Base-by-base conservation (phyloP, 2,797 vertebrate genomes). In the Gadopsis bispinosus region DNA sequence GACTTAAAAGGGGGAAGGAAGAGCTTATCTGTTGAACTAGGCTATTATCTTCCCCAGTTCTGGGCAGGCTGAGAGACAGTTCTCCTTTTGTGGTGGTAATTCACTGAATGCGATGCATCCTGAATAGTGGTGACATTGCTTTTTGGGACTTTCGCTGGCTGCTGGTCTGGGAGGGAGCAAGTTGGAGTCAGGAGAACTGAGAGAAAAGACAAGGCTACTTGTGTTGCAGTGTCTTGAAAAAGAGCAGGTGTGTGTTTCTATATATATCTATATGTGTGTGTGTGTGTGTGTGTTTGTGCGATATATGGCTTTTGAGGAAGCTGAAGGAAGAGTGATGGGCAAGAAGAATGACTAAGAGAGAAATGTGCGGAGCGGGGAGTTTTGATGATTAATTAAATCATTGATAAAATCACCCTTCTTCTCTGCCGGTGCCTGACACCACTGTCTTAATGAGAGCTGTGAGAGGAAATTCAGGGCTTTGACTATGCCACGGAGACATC, bases 321-420 rank as follows among this genome's bases (percentile, higher is more conserved):
- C 80, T 35, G 51, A 31, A 53, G 74, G 62, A 67, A 54, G 66
- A 81, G 76, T 84, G 84, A 84, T 68, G 68, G 66, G 68, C 43
- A 60, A 71, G 68, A 63, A 69, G 82, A 80, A 56, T 64, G 81
- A 79, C 75, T 47, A 69, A 31, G 50, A 83, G 72, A 62, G 22
- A 53, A 69, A 76, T 77, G 72, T 70, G 61, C 62, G 81, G 55
- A 63, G 45, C 66, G 56, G 75, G 65, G 84, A 89, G 82, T 91
- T 91, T 88, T 89, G 88, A 90, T 88, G 85, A 92, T 94, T 89
- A 90, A 93, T 93, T 88, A 87, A 91, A 90, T 83, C 89, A 87
- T 87, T 90, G 91, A 93, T 92, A 91, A 94, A 91, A 91, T 83
- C 65, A 48, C 88, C 61, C 74, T 65, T 78, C 80, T 81, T 79